These are phyloP conservation scores for Subanguina moxae DNA, from an alignment of 1,140 invertebrate species.

Conservation along the genomic window DNA sequence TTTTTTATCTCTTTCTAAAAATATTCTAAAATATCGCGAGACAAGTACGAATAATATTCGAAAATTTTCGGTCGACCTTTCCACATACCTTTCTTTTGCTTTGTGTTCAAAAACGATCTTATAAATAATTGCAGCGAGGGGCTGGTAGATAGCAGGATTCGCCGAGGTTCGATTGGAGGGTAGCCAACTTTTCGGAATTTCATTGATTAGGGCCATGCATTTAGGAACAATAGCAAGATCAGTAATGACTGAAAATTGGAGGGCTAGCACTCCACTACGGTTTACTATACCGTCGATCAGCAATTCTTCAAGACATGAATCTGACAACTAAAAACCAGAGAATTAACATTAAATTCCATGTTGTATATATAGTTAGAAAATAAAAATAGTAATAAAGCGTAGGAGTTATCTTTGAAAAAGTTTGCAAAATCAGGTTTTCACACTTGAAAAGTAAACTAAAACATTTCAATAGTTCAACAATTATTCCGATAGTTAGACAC, in stretches of 20 bases:
- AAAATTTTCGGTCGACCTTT: too few species aligned
- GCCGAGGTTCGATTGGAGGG: neutral
- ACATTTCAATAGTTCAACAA: too few species aligned
- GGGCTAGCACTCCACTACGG: constrained; percentile 29
- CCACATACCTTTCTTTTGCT: neutral
- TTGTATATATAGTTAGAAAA: too few species aligned
- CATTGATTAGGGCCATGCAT: constrained; percentile 29
- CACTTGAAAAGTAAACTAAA: too few species aligned
- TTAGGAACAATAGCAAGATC: constrained; percentile 25
- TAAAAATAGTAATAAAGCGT: too few species aligned
- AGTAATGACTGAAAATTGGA: constrained; percentile 32
- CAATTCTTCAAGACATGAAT: constrained; percentile 30
- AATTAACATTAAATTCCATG: too few species aligned
- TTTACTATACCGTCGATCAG: constrained; percentile 36
- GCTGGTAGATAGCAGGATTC: neutral
- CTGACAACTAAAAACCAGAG: constrained; percentile 11
- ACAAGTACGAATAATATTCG: neutral
- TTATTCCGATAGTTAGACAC: too few species aligned
- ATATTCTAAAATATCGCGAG: neutral
- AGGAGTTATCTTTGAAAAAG: too few species aligned
- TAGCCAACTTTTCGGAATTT: constrained; percentile 22
- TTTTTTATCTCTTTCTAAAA: too few species aligned
- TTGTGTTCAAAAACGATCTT: neutral
- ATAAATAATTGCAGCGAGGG: neutral
- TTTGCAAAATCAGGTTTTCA: too few species aligned